Conservation (phyloP, 1,140 invertebrate species). For the Polypedilum vanderplanki region DNA sequence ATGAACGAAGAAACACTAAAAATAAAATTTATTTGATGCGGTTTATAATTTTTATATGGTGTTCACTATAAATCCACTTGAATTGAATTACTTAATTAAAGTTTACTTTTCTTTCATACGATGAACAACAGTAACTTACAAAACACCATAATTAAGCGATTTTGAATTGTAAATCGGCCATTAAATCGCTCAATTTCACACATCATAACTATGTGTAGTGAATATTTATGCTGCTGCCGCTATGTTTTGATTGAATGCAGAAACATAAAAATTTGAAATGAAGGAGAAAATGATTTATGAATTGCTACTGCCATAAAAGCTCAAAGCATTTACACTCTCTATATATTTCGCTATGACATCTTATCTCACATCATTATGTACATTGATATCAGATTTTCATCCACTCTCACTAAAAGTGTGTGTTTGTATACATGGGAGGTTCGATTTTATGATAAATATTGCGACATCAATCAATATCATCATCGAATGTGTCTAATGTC, state of each 20-base stretch:
- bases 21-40: neutral
- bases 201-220: conserved; percentile 16
- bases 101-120: neutral
- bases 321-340: neutral
- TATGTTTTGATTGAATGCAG: no score
- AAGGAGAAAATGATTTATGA: conserved; percentile 6
- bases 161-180: neutral
- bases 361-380: no score
- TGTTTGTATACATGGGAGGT: no score
- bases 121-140: neutral
- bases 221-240: neutral
- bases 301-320: neutral
- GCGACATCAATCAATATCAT: conserved; percentile 5
- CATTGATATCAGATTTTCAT: no score
- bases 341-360: neutral
- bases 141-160: neutral
- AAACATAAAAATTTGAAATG: neutral
- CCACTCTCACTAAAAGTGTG: no score
- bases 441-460: neutral
- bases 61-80: neutral
- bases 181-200: conserved; percentile 26
- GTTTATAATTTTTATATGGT: neutral
- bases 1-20: no score
- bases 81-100: conserved; percentile 7
- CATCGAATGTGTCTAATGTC: neutral